Evolutionary conservation across 2,113 vertebrate species (phyloP), one percentile per base, ranked within the genome.

Genomic region (Monopterus albus): DNA sequence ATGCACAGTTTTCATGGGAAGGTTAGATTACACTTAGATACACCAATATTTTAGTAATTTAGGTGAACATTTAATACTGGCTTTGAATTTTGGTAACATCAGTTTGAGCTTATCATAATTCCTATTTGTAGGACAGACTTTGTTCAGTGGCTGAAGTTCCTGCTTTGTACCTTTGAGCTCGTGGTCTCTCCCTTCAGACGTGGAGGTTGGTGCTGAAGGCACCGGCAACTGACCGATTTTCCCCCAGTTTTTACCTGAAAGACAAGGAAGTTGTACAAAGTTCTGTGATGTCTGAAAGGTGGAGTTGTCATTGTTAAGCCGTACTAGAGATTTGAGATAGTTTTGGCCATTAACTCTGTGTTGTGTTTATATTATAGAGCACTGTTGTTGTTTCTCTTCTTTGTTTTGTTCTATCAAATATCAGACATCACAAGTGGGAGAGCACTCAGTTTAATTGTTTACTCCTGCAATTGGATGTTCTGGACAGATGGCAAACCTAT

Each of bases 101-200:
- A n/a, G 8, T 31, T 31, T 31, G 29, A 31, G 29, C 29, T 31
- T 31, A 5, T 31, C 29, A 31, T 31, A 2, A 31, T 31, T n/a
- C n/a, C n/a, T n/a, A n/a, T n/a, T n/a, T n/a, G 5, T 5, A 31
- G n/a, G n/a, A n/a, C n/a, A n/a, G n/a, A n/a, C n/a, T n/a, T n/a
- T n/a, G 1, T 31, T 31, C 5, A 31, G 2, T 26, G 28, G 26
- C 6, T 23, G 5, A 28, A 4, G 46, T 59, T 36, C 29, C 17
- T 11, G 25, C 11, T 18, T 2, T 55, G 63, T 80, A 94, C 93
- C 92, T 93, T 90, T 93, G 7, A 89, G 68, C 40, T 91, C 92
- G 49, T 86, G 7, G 58, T 91, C 85, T 69, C 86, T 89, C 8
- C 59, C 72, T 29, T 93, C 92, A 4, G 89, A 61, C 14, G 84